Conservation (phyloP, 2,113 vertebrate genomes). For the Dromas ardeola region DNA sequence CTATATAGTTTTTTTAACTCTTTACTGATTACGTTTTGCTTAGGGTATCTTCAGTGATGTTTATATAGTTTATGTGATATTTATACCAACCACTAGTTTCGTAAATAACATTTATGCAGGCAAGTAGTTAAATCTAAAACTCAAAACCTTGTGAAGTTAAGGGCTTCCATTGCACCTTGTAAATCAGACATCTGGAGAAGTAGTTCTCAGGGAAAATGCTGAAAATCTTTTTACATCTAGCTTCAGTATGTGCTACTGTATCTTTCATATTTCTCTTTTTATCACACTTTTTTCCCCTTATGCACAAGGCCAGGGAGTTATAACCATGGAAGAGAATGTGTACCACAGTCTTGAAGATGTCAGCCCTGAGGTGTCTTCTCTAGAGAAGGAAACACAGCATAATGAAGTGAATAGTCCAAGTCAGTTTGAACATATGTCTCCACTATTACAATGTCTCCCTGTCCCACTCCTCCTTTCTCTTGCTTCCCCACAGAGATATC, state of each 20-base stretch:
- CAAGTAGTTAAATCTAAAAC: neutral
- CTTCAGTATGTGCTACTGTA: neutral
- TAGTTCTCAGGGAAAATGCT: neutral
- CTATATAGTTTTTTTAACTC: neutral
- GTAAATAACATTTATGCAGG: neutral
- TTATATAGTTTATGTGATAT: neutral
- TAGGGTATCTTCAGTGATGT: neutral
- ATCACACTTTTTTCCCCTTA: neutral
- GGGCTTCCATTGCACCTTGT: neutral
- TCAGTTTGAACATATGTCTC: neutral
- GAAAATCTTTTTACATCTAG: neutral
- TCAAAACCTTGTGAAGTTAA: neutral
- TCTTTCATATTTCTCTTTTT: neutral
- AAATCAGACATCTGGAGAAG: neutral
- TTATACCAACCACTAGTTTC: neutral
- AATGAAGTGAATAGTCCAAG: neutral
- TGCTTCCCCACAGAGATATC: neutral
- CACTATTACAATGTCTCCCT: neutral
- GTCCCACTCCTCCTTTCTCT: neutral
- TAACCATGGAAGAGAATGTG: neutral
- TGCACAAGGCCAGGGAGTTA: neutral
- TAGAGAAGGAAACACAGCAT: neutral
- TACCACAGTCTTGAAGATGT: neutral
- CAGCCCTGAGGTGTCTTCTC: neutral
- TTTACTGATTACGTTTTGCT: neutral